Conservation (phyloP, 1,140 invertebrate species). For the Daktulosphaira vitifoliae region DNA sequence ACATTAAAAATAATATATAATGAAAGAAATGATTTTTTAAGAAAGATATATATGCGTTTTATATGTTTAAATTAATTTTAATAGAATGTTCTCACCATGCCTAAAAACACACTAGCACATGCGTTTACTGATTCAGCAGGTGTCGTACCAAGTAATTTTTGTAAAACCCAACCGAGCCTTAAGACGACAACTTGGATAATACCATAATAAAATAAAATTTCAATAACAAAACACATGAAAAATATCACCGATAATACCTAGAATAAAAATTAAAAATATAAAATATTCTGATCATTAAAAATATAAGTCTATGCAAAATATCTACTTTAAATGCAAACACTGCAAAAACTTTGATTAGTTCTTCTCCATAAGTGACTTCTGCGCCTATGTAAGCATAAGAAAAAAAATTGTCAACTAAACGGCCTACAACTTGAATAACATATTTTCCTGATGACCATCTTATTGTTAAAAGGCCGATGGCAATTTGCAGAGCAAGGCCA, state of each 20-base stretch:
- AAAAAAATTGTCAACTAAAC: slow-evolving; percentile 71
- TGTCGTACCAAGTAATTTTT: slow-evolving; percentile 69
- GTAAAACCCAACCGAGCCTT: slow-evolving; percentile 70
- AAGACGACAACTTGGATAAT: slow-evolving; percentile 76
- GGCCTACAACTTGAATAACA: slow-evolving; percentile 70
- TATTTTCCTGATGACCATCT: slow-evolving; percentile 67
- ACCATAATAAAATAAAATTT: slow-evolving; percentile 79
- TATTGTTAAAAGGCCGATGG: slow-evolving; percentile 77
- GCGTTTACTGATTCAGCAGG: slow-evolving; percentile 85
- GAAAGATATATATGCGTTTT: too few species aligned
- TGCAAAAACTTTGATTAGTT: slow-evolving; percentile 47
- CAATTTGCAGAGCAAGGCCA: slow-evolving; percentile 76
- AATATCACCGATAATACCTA: slow-evolving; percentile 77
- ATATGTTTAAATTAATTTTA: too few species aligned
- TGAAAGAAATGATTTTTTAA: too few species aligned
- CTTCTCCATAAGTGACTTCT: slow-evolving; percentile 73
- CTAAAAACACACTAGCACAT: slow-evolving; percentile 84
- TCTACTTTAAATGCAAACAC: slow-evolving; percentile 75
- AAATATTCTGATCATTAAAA: too few species aligned
- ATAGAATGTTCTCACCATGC: slow-evolving; percentile 55
- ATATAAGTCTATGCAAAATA: too few species aligned
- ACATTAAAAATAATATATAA: too few species aligned
- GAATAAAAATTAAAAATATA: slow-evolving; percentile 38
- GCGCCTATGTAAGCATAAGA: slow-evolving; percentile 67
- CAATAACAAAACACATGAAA: slow-evolving; percentile 81